Percentiles rank a stretch among this genome's conserved stretches.
Conservation (phyloP, 2,113 vertebrate species). For the Motacilla alba region DNA sequence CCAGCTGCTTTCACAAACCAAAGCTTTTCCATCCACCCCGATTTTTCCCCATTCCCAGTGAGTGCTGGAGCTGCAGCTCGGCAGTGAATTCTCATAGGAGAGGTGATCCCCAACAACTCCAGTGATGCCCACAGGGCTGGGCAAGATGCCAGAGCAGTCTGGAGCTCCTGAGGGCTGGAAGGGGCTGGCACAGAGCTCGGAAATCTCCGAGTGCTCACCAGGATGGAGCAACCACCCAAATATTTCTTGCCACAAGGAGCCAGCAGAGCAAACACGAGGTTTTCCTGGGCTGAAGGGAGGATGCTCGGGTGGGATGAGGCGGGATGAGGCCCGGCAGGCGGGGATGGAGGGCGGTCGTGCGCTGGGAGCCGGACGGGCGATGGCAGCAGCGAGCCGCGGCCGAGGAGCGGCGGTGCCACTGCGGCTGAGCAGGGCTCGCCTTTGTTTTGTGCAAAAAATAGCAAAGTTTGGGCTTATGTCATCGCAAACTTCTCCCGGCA, state of each 20-base stretch:
- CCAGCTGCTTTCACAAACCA: too few species aligned
- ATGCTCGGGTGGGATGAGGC: fast-evolving
- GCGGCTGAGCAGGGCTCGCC: background rate
- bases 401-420: fast-evolving
- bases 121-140: background rate
- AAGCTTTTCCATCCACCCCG: too few species aligned
- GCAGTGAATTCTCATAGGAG: fast-evolving
- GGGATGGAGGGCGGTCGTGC: fast-evolving
- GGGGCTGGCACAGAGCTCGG: fast-evolving
- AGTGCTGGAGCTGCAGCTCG: background rate
- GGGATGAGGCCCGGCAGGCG: background rate
- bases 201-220: fast-evolving
- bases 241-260: fast-evolving
- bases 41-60: background rate
- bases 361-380: background rate
- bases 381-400: conserved; percentile 39
- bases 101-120: background rate
- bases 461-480: background rate
- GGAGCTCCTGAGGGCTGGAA: background rate
- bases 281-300: background rate
- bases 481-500: background rate
- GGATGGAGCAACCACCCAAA: background rate
- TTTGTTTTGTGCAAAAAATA: background rate
- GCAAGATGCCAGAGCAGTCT: background rate
- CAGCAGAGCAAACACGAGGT: fast-evolving